These are phyloP conservation scores for Microcebus jonahi DNA, from an alignment of 2,113 vertebrate species.

Conservation along the genomic window DNA sequence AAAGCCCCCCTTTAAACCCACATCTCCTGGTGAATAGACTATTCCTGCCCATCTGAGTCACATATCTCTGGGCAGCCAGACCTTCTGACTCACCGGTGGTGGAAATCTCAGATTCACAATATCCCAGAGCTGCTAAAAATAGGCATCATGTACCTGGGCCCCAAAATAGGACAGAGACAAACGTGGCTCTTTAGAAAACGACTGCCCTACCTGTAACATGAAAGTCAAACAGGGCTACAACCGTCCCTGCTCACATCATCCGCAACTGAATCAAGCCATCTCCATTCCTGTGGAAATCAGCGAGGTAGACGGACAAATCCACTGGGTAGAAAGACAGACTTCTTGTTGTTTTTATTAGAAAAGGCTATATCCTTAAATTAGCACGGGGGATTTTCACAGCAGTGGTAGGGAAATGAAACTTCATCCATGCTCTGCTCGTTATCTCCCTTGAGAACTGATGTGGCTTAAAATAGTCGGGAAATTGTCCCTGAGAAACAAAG, in stretches of 20 bases:
- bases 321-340: neutral
- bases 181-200: constrained; percentile 63
- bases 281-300: neutral
- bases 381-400: neutral
- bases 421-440: constrained; percentile 26
- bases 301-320: neutral
- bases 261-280: neutral
- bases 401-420: neutral
- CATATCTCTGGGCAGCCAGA: constrained; percentile 81
- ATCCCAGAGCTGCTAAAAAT: constrained; percentile 82
- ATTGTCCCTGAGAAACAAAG: constrained; percentile 55
- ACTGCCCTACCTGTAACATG: constrained; percentile 37
- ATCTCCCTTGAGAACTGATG: constrained; percentile 37
- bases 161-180: constrained; percentile 72
- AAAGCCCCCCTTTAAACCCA: constrained; percentile 77
- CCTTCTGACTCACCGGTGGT: constrained; percentile 85
- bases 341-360: constrained; percentile 42
- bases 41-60: constrained; percentile 86
- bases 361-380: constrained; percentile 37
- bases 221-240: constrained; percentile 44
- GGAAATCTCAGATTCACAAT: constrained; percentile 83
- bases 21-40: constrained; percentile 80
- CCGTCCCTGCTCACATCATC: neutral
- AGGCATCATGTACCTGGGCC: constrained; percentile 70
- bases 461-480: constrained; percentile 61